Evolutionary conservation across 2,113 vertebrate species (phyloP).

Genomic region (Protobothrops flavoviridis): DNA sequence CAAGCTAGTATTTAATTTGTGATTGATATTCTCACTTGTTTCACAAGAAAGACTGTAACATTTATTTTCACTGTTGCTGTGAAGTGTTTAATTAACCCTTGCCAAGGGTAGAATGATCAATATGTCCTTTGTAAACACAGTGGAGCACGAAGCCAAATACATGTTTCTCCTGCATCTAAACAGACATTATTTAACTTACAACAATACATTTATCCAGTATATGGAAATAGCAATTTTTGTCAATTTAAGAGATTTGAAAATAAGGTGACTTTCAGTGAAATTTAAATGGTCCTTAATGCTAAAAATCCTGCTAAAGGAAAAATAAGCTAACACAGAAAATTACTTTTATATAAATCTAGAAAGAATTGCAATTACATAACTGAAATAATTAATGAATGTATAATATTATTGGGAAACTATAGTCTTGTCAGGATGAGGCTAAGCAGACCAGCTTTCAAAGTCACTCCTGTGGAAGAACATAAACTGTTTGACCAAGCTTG

Average conservation of each 20-base stretch:
- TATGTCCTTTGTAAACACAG: slow-evolving; percentile 21
- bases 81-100: slow-evolving; percentile 62
- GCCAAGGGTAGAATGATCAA: slow-evolving; percentile 53
- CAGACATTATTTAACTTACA: slow-evolving; percentile 41
- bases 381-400: neutral
- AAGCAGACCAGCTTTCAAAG: neutral
- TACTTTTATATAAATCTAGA: neutral
- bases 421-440: neutral
- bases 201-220: slow-evolving; percentile 45
- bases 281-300: neutral
- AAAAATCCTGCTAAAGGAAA: neutral
- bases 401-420: neutral
- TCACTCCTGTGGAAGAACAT: neutral
- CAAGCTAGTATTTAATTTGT: neutral
- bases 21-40: slow-evolving; percentile 34
- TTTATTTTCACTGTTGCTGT: slow-evolving; percentile 57
- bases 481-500: neutral
- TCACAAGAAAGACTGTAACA: slow-evolving; percentile 39
- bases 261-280: neutral
- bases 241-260: neutral
- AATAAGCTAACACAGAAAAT: neutral
- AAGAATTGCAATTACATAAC: neutral
- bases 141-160: slow-evolving; percentile 29
- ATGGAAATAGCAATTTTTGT: neutral
- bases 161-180: slow-evolving; percentile 40